phyloP scores from a whole-genome alignment of 2,797 vertebrate species.

The Cebuella pygmaea region DNA sequence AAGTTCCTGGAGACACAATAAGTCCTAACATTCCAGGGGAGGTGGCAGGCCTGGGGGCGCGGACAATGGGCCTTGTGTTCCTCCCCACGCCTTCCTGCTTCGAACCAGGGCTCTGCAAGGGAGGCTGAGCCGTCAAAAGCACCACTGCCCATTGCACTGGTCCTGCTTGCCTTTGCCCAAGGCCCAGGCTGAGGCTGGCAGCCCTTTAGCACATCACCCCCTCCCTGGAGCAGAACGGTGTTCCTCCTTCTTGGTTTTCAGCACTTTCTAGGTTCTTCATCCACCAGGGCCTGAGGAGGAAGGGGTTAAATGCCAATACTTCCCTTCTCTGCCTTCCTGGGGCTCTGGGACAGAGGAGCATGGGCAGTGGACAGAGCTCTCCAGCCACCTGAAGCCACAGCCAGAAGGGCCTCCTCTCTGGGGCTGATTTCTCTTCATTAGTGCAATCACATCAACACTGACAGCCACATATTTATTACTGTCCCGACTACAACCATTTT shows the following conservation, averaged over 20 bases:
- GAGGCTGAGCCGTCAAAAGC: constrained; percentile 27
- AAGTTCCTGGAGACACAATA: constrained; percentile 67
- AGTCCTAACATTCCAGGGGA: constrained; percentile 48
- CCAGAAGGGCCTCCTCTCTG: neutral
- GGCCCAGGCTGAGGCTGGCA: neutral
- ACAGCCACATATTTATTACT: constrained; percentile 83
- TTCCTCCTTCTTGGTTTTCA: neutral
- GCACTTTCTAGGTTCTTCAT: constrained; percentile 42
- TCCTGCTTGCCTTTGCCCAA: neutral
- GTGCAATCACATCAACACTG: constrained; percentile 84
- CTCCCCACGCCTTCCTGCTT: constrained; percentile 48
- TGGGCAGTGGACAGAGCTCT: neutral
- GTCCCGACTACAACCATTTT: constrained; percentile 72
- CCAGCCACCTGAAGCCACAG: neutral
- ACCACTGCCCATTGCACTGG: neutral
- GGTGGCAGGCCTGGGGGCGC: neutral
- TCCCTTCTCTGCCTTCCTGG: neutral
- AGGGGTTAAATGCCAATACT: neutral
- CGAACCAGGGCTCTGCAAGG: neutral
- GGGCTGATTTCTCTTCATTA: constrained; percentile 81
- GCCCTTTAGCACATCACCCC: neutral
- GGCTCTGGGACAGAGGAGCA: neutral
- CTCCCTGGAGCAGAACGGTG: neutral
- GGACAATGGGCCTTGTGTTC: constrained; percentile 69
- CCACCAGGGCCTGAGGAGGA: neutral